phyloP scores from a whole-genome alignment of 2,888 invertebrate genomes.

The Pyrochroa serraticornis region DNA sequence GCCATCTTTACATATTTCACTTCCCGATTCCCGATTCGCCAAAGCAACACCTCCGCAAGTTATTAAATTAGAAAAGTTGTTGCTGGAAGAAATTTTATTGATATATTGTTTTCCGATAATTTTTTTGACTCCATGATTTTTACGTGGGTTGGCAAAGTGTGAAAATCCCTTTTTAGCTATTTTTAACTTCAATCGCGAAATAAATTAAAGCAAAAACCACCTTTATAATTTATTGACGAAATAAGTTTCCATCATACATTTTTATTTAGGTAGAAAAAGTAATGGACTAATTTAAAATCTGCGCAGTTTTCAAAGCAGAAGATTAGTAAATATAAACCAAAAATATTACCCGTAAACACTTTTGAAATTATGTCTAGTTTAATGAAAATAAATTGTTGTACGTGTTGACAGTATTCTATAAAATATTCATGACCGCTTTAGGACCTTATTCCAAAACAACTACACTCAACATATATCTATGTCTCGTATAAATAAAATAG shows the following conservation, averaged over 20 bases:
- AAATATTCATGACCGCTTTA: constrained; percentile 19
- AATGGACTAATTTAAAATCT: constrained; percentile 21
- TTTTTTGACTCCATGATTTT: constrained; percentile 11
- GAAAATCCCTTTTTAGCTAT: constrained; percentile 18
- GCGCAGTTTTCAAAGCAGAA: constrained; percentile 15
- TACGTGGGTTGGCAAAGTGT: neutral
- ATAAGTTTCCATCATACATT: constrained; percentile 19
- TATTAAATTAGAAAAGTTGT: constrained; percentile 17
- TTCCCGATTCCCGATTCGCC: constrained; percentile 2
- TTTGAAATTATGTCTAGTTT: constrained; percentile 19
- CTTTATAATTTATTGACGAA: constrained; percentile 17
- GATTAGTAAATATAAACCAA: constrained; percentile 20
- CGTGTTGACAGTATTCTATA: constrained; percentile 17
- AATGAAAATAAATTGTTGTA: constrained; percentile 20
- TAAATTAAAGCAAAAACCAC: constrained; percentile 7
- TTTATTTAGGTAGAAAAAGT: constrained; percentile 10
- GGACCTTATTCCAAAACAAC: constrained; percentile 7
- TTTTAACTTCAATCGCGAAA: constrained; percentile 11
- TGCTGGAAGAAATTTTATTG: constrained; percentile 14
- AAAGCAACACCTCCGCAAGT: constrained; percentile 1
- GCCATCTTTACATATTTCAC: constrained; percentile 10
- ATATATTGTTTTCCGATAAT: constrained; percentile 18
- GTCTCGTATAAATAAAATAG: neutral
- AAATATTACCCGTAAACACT: constrained; percentile 20
- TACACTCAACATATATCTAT: constrained; percentile 6